Conservation (phyloP, 1,140 invertebrate genomes). For the Arctopsyche grandis region DNA sequence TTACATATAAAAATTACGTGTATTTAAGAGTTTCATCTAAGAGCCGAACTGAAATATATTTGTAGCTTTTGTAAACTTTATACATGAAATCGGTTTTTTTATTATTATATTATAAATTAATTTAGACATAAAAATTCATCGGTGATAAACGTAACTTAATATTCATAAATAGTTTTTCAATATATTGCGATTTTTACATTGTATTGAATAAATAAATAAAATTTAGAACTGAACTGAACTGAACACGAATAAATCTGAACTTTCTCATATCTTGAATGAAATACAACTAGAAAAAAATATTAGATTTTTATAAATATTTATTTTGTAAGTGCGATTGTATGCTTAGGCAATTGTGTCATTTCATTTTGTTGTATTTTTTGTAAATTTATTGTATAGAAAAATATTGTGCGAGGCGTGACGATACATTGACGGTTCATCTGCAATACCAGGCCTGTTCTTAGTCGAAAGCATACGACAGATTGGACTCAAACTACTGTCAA, state of each 20-base stretch:
- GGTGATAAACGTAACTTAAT: neutral
- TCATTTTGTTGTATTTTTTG: neutral
- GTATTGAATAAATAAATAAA: neutral
- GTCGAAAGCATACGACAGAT: too few relatives aligned
- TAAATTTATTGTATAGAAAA: neutral
- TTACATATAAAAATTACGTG: neutral
- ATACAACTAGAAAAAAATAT: too few relatives aligned
- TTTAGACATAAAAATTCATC: neutral
- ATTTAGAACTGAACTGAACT: neutral
- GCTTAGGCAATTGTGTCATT: neutral
- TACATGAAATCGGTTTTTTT: constrained; percentile 11
- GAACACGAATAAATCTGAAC: neutral
- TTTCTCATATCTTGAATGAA: neutral
- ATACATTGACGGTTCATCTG: too few relatives aligned
- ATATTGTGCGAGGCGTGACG: too few relatives aligned
- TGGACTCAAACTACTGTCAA: too few relatives aligned
- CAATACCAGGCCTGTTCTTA: too few relatives aligned
- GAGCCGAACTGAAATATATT: constrained; percentile 22
- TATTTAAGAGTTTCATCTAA: constrained; percentile 19
- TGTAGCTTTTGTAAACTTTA: constrained; percentile 29
- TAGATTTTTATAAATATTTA: neutral
- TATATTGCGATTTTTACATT: constrained; percentile 12
- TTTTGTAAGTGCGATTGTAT: neutral
- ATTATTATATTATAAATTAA: neutral
- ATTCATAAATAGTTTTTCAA: neutral